phyloP scores from a whole-genome alignment of 2,113 vertebrate species.

The Paracanthobrama guichenoti region DNA sequence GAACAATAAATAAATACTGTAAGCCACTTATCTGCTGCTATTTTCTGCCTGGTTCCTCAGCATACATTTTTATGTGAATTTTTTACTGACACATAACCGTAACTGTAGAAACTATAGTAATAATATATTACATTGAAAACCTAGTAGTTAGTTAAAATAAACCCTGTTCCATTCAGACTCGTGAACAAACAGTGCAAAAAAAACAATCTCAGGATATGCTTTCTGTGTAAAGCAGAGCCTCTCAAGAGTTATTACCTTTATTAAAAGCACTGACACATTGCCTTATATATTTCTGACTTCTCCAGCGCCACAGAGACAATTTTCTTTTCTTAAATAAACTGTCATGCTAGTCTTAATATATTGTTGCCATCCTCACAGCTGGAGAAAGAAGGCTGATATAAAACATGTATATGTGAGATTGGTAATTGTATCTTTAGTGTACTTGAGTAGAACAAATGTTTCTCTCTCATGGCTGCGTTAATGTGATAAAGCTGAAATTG shows the following conservation, averaged over 20 bases:
- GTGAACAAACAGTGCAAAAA: background rate
- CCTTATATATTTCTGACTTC: conserved; percentile 92
- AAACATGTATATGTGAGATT: conserved; percentile 99
- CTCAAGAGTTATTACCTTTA: conserved; percentile 94
- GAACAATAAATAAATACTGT: too few relatives aligned
- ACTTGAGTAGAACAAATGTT: conserved; percentile 99
- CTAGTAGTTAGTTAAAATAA: conserved; percentile 62
- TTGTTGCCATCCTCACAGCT: conserved; percentile 90
- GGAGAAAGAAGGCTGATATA: conserved; percentile 96
- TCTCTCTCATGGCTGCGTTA: conserved; percentile 92
- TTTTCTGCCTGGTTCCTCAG: conserved; percentile 12
- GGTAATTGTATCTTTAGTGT: conserved; percentile 99
- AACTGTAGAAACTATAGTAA: conserved; percentile 1
- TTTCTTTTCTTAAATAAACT: conserved; percentile 99
- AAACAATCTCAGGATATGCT: conserved; percentile 75
- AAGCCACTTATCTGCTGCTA: background rate
- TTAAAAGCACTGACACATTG: conserved; percentile 90
- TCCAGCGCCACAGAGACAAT: conserved; percentile 95
- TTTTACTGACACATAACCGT: conserved; percentile 17
- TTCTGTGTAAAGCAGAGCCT: conserved; percentile 85
- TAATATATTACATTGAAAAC: conserved; percentile 38
- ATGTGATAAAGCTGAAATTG: conserved; percentile 99
- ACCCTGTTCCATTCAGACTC: conserved; percentile 74
- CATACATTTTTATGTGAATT: conserved; percentile 56
- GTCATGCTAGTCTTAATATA: conserved; percentile 99